A percentile compares a stretch with the other conserved stretches of the same genome.
These are phyloP conservation scores for Emydura subglobosa DNA, from an alignment of 2,113 vertebrate genomes.

Conservation along the genomic window DNA sequence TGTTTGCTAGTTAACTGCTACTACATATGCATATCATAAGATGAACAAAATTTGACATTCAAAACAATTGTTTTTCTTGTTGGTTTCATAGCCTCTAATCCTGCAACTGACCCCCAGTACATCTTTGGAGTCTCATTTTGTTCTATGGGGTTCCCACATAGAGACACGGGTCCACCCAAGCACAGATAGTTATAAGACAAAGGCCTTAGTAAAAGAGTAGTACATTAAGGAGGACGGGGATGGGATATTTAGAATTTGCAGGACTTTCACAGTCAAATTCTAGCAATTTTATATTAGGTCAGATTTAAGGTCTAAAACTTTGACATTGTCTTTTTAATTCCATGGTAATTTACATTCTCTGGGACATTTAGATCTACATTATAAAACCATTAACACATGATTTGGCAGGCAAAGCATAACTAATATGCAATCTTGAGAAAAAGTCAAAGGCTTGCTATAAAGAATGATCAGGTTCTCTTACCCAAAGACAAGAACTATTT, in stretches of 20 bases:
- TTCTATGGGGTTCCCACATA: not conserved
- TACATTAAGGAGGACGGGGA: not conserved
- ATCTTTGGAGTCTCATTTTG: not conserved
- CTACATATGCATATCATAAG: not conserved
- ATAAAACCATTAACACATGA: not conserved
- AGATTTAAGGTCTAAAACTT: not conserved
- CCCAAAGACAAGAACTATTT: not conserved
- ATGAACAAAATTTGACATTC: not conserved
- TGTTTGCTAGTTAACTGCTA: not conserved
- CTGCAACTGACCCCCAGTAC: not conserved
- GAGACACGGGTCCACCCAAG: not conserved
- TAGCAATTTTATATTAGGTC: fast-evolving
- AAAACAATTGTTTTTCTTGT: not conserved
- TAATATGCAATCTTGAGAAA: not conserved
- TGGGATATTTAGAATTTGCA: not conserved
- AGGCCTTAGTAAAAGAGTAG: conserved; percentile 30
- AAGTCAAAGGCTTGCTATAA: not conserved
- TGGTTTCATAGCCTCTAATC: not conserved
- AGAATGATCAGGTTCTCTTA: not conserved
- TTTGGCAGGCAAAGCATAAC: not conserved
- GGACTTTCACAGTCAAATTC: not conserved
- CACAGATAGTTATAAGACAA: not conserved
- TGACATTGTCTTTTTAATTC: not conserved
- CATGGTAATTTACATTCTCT: not conserved
- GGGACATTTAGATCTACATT: not conserved